These are phyloP conservation scores for Cossypha caffra DNA, from an alignment of 2,797 vertebrate species.

Conservation along the genomic window DNA sequence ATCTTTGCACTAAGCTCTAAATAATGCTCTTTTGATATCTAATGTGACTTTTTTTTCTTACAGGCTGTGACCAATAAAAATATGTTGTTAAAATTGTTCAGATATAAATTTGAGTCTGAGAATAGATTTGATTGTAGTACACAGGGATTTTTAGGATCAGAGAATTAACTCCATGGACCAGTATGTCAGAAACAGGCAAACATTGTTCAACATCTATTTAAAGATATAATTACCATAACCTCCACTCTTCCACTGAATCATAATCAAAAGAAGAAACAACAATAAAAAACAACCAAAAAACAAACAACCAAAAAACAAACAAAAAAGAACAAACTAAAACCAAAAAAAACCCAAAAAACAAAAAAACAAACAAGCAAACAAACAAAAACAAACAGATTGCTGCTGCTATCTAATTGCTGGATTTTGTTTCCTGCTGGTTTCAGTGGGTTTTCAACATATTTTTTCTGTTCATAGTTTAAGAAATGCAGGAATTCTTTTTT, in stretches of 20 bases:
- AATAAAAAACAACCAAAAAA: too few species aligned
- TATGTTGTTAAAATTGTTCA: neutral
- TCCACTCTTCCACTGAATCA: neutral
- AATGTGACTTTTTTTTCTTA: neutral
- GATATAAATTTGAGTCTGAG: neutral
- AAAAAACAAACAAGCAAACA: neutral
- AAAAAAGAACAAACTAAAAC: neutral
- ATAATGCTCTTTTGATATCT: neutral
- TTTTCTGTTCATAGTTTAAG: neutral
- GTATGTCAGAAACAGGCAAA: neutral
- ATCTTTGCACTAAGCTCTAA: neutral
- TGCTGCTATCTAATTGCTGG: neutral
- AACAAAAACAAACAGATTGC: neutral
- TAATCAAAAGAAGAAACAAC: neutral
- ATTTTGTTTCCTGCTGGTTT: neutral
- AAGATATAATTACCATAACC: neutral
- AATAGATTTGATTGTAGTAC: neutral
- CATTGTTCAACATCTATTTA: neutral
- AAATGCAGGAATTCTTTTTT: neutral
- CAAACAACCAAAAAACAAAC: too few species aligned
- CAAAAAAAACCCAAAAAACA: too few species aligned
- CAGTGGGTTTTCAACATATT: neutral
- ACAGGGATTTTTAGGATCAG: fast-evolving
- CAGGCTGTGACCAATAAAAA: neutral
- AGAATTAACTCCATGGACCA: neutral